Conservation (phyloP, 2,113 vertebrate species). For the Ifrita kowaldi region DNA sequence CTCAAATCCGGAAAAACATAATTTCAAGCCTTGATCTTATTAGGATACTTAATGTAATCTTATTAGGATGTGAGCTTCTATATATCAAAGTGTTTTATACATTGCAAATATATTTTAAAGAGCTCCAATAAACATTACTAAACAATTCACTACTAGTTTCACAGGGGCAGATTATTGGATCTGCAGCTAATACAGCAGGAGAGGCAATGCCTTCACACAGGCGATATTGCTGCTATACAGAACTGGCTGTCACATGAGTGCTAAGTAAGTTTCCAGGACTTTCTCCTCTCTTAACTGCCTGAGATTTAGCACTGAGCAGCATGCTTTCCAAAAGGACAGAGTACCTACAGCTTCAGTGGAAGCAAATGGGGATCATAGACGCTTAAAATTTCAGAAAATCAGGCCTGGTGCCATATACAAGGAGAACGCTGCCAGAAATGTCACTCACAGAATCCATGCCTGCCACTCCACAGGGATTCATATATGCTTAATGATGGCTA, state of each 20-base stretch:
- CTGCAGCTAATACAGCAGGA: neutral
- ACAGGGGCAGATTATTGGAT: conserved; percentile 10
- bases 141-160: conserved; percentile 42
- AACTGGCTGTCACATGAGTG: neutral
- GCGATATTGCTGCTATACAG: neutral
- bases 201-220: neutral
- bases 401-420: conserved; percentile 33
- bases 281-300: conserved; percentile 24
- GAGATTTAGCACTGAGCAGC: conserved; percentile 4
- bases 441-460: conserved; percentile 48
- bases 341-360: conserved; percentile 14
- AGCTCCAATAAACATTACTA: conserved; percentile 33
- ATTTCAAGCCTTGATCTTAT: conserved; percentile 67
- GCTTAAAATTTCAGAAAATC: conserved; percentile 55
- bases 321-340: conserved; percentile 26
- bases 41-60: conserved; percentile 65
- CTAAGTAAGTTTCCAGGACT: conserved; percentile 35
- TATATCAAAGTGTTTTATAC: conserved; percentile 63
- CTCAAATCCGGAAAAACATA: conserved; percentile 63
- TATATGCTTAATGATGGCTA: conserved; percentile 54
- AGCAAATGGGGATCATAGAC: conserved; percentile 38
- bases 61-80: conserved; percentile 57
- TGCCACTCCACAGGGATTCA: conserved; percentile 44
- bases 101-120: conserved; percentile 59
- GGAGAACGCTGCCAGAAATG: conserved; percentile 28